Conservation (phyloP, 1,140 invertebrate species). For the Pomacea maculata region DNA sequence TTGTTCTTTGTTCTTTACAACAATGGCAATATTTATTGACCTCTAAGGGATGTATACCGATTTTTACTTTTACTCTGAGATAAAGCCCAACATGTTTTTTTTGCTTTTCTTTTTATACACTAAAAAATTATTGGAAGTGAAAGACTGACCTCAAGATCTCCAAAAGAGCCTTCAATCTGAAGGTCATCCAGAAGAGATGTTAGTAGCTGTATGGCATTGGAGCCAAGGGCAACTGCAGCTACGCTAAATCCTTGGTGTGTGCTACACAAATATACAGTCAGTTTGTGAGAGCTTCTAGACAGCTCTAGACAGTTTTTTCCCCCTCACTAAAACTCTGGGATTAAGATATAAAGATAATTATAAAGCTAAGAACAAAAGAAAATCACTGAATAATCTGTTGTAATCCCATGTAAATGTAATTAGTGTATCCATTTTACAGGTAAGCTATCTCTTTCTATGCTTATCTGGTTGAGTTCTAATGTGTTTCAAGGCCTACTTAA, state of each 20-base stretch:
- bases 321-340: no score
- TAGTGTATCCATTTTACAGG: no score
- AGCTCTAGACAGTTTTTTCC: no score
- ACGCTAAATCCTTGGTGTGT: constrained; percentile 79
- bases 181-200: constrained; percentile 76
- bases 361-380: no score
- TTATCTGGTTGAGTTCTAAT: no score
- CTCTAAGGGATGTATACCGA: not conserved
- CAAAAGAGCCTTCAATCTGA: constrained; percentile 62
- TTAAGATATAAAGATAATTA: no score
- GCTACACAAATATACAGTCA: constrained; percentile 21
- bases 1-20: not conserved
- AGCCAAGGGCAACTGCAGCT: constrained; percentile 81
- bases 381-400: no score
- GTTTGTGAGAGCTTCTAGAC: no score
- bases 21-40: not conserved
- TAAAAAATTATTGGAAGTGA: not conserved
- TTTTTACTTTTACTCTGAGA: not conserved
- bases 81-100: not conserved
- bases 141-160: constrained; percentile 27
- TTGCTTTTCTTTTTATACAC: not conserved
- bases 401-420: no score
- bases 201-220: constrained; percentile 76
- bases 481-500: no score
- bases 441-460: no score